Evolutionary conservation across 2,113 vertebrate species (phyloP).

Genomic region (Rattus rattus): DNA sequence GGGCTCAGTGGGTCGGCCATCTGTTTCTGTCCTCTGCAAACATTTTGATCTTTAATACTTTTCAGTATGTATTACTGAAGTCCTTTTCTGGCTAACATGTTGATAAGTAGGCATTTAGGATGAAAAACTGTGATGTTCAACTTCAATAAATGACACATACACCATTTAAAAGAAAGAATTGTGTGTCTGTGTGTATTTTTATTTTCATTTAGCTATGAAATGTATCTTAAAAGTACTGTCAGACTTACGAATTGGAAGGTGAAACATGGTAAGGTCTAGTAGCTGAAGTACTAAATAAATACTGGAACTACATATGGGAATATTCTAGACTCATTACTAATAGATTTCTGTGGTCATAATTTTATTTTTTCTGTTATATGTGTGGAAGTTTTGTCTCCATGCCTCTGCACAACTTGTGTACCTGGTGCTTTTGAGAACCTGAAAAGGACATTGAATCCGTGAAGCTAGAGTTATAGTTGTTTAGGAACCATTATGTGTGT

Average conservation of each 20-base stretch:
- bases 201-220: neutral
- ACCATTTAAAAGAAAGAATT: neutral
- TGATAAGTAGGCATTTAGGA: neutral
- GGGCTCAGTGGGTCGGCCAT: neutral
- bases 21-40: neutral
- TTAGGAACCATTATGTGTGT: neutral
- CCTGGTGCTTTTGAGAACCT: neutral
- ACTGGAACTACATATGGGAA: accelerated
- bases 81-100: neutral
- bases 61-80: neutral
- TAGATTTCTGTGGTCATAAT: neutral
- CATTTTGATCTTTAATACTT: neutral
- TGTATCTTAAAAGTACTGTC: neutral
- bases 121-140: neutral
- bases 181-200: neutral
- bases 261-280: accelerated
- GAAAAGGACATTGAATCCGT: neutral
- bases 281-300: neutral
- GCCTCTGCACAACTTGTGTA: neutral
- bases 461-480: neutral
- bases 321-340: neutral
- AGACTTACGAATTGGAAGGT: neutral
- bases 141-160: neutral
- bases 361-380: neutral
- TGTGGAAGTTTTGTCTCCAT: neutral